These are phyloP conservation scores for Chionoecetes opilio DNA, from an alignment of 1,140 invertebrate species.

Conservation along the genomic window DNA sequence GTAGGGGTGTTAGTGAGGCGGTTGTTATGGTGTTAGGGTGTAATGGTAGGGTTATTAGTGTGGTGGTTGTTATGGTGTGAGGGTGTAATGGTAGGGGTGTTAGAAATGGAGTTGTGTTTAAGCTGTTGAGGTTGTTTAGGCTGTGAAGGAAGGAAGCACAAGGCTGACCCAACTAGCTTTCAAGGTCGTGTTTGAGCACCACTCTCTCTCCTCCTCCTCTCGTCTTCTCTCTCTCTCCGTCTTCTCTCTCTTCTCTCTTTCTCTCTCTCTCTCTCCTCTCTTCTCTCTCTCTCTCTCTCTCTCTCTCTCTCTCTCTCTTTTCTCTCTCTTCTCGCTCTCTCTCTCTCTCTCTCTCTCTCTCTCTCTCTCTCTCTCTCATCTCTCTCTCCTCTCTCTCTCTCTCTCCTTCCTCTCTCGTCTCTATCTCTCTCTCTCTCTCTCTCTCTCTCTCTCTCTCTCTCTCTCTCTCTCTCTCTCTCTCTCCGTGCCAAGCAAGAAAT, in stretches of 20 bases:
- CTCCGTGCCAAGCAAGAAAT: neutral
- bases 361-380: neutral
- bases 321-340: too few species aligned
- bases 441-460: slow-evolving; percentile 37
- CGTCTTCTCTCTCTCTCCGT: too few species aligned
- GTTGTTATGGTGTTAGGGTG: too few species aligned
- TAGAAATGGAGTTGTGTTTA: too few species aligned
- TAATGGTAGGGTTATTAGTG: too few species aligned
- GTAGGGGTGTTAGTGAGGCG: too few species aligned
- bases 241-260: too few species aligned
- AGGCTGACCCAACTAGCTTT: neutral
- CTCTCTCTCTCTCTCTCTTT: too few species aligned
- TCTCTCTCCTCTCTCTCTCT: neutral
- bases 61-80: too few species aligned
- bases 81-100: too few species aligned
- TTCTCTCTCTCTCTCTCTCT: neutral
- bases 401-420: neutral
- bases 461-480: slow-evolving; percentile 22
- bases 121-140: neutral
- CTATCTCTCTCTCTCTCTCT: slow-evolving; percentile 40
- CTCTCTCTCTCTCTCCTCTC: neutral
- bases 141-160: neutral
- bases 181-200: neutral
- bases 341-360: too few species aligned
- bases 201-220: neutral